These are phyloP conservation scores for Lagopus leucura DNA, from an alignment of 2,113 vertebrate genomes.

Conservation along the genomic window DNA sequence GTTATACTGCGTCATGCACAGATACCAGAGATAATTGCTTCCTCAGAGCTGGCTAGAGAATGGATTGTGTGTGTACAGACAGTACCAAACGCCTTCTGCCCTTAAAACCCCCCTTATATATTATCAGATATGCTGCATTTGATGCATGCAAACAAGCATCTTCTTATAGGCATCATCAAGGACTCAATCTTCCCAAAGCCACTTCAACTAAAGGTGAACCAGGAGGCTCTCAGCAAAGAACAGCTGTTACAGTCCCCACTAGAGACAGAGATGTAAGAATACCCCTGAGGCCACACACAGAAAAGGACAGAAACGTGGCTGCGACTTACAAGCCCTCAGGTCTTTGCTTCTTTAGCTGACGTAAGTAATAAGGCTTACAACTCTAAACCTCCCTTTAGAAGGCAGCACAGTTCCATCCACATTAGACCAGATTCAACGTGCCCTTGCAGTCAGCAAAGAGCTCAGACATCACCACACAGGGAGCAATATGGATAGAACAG, in stretches of 20 bases:
- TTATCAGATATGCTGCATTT: not conserved
- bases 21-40: not conserved
- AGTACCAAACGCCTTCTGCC: not conserved
- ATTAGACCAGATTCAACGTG: not conserved
- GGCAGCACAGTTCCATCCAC: not conserved
- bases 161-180: not conserved
- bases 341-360: not conserved
- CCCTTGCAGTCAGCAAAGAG: not conserved
- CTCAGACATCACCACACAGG: not conserved
- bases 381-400: not conserved
- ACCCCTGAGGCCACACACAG: not conserved
- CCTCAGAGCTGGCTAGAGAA: not conserved
- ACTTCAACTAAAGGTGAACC: not conserved
- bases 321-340: not conserved
- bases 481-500: not conserved
- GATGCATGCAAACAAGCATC: not conserved
- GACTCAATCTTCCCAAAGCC: not conserved
- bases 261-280: not conserved
- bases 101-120: not conserved
- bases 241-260: not conserved
- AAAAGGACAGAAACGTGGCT: not conserved
- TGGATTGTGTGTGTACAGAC: not conserved
- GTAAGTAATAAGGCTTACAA: not conserved
- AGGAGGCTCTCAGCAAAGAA: not conserved
- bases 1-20: not conserved